Conservation (phyloP, 2,113 vertebrate species). For the Microcebus jonahi region DNA sequence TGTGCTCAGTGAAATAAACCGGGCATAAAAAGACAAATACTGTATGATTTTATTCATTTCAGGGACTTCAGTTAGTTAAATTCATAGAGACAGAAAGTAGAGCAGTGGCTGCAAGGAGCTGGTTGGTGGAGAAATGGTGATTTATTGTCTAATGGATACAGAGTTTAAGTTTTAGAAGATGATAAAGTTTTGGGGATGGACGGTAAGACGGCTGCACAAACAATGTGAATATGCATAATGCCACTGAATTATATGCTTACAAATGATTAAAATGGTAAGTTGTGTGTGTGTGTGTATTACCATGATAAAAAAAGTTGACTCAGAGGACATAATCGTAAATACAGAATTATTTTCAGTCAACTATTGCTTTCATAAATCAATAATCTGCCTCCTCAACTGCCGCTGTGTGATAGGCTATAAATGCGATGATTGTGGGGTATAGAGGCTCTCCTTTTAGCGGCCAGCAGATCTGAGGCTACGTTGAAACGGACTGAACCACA, state of each 20-base stretch:
- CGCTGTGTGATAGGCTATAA: background rate
- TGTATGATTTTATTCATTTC: background rate
- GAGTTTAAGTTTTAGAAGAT: background rate
- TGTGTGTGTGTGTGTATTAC: background rate
- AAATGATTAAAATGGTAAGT: background rate
- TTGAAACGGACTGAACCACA: background rate
- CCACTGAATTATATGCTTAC: background rate
- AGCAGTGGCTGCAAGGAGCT: background rate
- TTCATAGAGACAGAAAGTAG: background rate
- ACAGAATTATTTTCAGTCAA: background rate
- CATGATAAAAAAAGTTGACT: background rate
- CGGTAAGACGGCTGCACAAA: background rate
- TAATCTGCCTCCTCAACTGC: background rate
- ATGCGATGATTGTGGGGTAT: background rate
- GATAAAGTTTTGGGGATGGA: background rate
- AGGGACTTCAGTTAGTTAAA: background rate
- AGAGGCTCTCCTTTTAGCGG: background rate
- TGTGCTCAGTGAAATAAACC: conserved; percentile 19
- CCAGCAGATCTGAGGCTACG: background rate
- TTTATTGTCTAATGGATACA: background rate
- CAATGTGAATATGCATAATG: background rate
- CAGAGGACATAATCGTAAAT: background rate
- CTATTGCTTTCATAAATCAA: background rate
- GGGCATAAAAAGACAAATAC: conserved; percentile 9
- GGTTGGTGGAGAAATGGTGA: background rate